A percentile compares a stretch with the other conserved stretches of the same genome.
Evolutionary conservation across 2,888 invertebrate species (phyloP).

Genomic region (Hyalella azteca): DNA sequence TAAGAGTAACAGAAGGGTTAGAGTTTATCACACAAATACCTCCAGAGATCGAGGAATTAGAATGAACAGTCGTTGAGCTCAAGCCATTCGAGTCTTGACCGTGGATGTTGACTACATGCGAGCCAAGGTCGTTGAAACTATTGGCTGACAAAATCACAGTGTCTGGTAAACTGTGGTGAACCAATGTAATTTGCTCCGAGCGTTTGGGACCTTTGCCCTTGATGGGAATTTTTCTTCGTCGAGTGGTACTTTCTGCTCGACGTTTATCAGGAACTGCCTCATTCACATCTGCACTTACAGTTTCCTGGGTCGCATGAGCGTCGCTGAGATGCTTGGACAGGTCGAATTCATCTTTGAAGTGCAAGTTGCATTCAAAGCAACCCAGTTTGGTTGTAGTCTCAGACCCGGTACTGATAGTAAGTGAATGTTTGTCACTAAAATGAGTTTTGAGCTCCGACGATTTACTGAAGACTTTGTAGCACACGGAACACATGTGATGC

Average conservation of each 20-base stretch:
- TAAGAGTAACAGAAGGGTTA: too few species aligned
- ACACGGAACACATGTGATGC: conserved; percentile 8
- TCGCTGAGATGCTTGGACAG: not conserved
- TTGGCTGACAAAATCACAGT: not conserved
- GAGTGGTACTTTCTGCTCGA: not conserved
- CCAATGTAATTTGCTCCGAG: not conserved
- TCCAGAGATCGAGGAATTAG: not conserved
- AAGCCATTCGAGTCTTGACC: not conserved
- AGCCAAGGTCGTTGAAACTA: not conserved
- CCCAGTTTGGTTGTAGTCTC: not conserved
- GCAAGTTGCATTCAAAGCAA: not conserved
- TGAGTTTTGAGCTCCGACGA: not conserved
- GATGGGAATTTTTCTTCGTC: not conserved
- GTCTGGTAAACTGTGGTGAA: not conserved
- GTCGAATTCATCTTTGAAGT: not conserved
- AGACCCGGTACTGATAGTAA: not conserved
- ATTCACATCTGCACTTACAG: too few species aligned
- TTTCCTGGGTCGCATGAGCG: not conserved
- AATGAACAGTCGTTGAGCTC: not conserved
- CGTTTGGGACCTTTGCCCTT: not conserved
- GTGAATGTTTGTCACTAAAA: conserved; percentile 7
- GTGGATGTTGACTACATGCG: not conserved
- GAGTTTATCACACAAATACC: not conserved
- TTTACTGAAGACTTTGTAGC: not conserved
- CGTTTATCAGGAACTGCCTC: too few species aligned